Conservation (phyloP, 2,113 vertebrate species). For the Nothoprocta perdicaria region DNA sequence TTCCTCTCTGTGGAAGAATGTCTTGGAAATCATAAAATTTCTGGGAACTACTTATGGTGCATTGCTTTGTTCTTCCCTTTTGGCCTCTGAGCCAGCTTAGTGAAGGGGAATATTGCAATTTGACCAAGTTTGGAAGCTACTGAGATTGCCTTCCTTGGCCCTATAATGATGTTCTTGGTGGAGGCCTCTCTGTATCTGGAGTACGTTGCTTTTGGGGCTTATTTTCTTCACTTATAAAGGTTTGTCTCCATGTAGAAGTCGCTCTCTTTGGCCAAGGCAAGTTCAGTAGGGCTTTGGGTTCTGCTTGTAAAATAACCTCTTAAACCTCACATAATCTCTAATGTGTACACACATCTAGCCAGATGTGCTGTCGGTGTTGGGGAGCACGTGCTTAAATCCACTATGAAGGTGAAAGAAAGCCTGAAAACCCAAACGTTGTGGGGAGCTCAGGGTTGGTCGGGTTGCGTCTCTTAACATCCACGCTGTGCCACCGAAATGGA, state of each 20-base stretch:
- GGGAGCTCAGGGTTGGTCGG: background rate
- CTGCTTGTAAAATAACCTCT: background rate
- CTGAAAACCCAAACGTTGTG: background rate
- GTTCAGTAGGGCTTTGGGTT: background rate
- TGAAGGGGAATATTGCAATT: background rate
- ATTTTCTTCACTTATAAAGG: background rate
- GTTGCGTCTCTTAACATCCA: accelerated
- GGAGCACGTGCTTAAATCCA: background rate
- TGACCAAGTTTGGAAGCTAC: background rate
- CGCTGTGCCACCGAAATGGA: background rate
- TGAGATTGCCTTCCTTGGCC: background rate
- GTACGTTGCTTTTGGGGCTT: accelerated
- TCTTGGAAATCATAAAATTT: background rate
- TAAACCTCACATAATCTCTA: no score
- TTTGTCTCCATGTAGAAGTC: accelerated
- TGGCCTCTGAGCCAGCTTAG: background rate
- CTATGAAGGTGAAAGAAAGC: background rate
- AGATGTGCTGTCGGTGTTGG: background rate
- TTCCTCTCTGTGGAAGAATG: background rate
- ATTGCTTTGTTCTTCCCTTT: background rate
- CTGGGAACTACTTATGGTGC: background rate
- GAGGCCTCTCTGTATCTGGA: background rate
- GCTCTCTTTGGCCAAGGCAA: background rate
- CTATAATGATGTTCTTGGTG: background rate
- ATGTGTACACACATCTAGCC: no score